Percentiles rank a stretch among this genome's conserved stretches.
These are phyloP conservation scores for Menidia menidia DNA, from an alignment of 2,797 vertebrate species.

Conservation along the genomic window DNA sequence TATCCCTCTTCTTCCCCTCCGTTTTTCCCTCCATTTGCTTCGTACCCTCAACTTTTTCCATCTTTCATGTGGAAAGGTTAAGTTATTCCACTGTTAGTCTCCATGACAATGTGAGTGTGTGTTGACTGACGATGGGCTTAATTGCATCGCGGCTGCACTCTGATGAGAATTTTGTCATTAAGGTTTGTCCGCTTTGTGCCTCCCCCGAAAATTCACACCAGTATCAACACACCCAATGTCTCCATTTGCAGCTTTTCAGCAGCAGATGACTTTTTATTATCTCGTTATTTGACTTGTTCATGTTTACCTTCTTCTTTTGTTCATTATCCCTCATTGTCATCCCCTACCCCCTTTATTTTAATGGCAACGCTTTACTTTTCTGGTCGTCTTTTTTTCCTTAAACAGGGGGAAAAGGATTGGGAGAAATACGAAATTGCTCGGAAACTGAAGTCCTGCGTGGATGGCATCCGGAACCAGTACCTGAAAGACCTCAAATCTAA, in stretches of 20 bases:
- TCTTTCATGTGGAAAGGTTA: constrained; percentile 58
- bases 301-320: neutral
- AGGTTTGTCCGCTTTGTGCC: constrained; percentile 22
- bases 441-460: constrained; percentile 76
- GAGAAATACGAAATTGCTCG: constrained; percentile 81
- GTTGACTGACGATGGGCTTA: constrained; percentile 28
- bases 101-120: constrained; percentile 17
- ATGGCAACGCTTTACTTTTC: neutral
- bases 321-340: neutral
- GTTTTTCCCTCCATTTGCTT: constrained; percentile 16
- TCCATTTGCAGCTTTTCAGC: constrained; percentile 10
- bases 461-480: constrained; percentile 75
- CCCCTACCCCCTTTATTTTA: neutral
- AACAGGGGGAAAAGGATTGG: constrained; percentile 83
- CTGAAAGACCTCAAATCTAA: constrained; percentile 76
- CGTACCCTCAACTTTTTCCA: constrained; percentile 2
- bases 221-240: constrained; percentile 29
- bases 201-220: neutral
- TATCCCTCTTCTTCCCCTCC: constrained; percentile 2
- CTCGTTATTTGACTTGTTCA: neutral
- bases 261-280: neutral
- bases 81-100: constrained; percentile 56
- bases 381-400: neutral
- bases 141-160: constrained; percentile 14
- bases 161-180: constrained; percentile 8